These are phyloP conservation scores for Mandrillus leucophaeus DNA, from an alignment of 2,113 vertebrate genomes.

Conservation along the genomic window DNA sequence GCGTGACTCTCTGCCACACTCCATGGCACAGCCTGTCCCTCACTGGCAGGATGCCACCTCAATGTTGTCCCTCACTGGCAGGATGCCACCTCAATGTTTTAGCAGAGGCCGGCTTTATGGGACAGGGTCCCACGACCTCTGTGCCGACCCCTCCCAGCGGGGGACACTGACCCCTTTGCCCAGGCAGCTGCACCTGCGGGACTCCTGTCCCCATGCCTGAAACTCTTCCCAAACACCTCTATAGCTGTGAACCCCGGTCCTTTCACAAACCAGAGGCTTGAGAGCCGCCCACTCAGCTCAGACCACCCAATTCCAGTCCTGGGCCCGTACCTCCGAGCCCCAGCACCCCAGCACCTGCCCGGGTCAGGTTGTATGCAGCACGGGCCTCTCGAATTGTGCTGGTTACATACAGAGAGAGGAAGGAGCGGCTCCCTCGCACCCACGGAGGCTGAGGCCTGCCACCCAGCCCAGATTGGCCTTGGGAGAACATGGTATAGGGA, in stretches of 20 bases:
- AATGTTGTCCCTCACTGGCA: neutral
- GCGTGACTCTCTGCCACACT: neutral
- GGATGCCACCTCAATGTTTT: accelerated
- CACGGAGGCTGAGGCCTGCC: neutral
- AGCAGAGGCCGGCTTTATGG: neutral
- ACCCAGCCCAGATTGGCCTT: neutral
- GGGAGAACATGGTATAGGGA: neutral
- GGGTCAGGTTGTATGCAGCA: no score
- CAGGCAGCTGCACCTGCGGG: neutral
- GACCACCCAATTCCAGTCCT: accelerated
- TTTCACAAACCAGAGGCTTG: neutral
- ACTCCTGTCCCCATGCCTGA: neutral
- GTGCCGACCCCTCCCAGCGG: neutral
- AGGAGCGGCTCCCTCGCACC: accelerated
- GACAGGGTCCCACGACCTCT: neutral
- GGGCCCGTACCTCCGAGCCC: neutral
- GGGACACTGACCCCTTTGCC: neutral
- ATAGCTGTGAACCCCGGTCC: accelerated
- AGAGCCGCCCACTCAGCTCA: accelerated
- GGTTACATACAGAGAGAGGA: no score
- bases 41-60: accelerated
- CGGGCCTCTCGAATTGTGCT: accelerated
- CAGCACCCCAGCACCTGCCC: neutral
- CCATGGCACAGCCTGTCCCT: neutral
- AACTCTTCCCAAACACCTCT: neutral